Conservation (phyloP, 2,888 invertebrate species). For the Congeria kusceri region DNA sequence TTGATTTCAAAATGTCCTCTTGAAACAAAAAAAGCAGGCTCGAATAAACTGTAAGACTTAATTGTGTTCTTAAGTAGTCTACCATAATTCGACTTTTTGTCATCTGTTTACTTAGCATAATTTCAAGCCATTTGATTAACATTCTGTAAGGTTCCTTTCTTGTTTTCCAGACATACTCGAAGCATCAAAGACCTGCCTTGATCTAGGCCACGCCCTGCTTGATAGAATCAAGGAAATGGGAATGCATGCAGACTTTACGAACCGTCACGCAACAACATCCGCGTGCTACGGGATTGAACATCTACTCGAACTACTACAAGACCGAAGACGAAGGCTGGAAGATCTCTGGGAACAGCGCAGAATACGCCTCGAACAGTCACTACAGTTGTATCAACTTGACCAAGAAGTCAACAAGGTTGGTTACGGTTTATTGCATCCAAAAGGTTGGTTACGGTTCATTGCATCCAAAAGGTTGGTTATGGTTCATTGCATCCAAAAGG, state of each 20-base stretch:
- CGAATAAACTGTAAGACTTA: too few species aligned
- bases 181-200: constrained; percentile 92
- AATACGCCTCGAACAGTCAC: constrained; percentile 91
- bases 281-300: constrained; percentile 86
- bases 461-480: background rate
- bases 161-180: constrained; percentile 88
- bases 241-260: constrained; percentile 89
- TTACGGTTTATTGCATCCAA: too few species aligned
- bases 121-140: too few species aligned
- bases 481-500: too few species aligned
- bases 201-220: constrained; percentile 91
- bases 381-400: constrained; percentile 91
- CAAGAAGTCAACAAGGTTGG: constrained; percentile 88
- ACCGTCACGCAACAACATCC: constrained; percentile 86
- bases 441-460: background rate
- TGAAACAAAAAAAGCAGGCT: too few species aligned
- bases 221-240: constrained; percentile 91
- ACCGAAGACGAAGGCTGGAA: constrained; percentile 91
- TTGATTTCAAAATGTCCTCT: too few species aligned
- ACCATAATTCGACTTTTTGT: too few species aligned
- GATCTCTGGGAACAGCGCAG: constrained; percentile 88
- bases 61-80: too few species aligned
- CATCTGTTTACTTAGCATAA: too few species aligned
- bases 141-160: too few species aligned
- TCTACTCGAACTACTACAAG: constrained; percentile 88